These are phyloP conservation scores for Lasius fuliginosus DNA, from an alignment of 2,888 invertebrate genomes.

Conservation along the genomic window DNA sequence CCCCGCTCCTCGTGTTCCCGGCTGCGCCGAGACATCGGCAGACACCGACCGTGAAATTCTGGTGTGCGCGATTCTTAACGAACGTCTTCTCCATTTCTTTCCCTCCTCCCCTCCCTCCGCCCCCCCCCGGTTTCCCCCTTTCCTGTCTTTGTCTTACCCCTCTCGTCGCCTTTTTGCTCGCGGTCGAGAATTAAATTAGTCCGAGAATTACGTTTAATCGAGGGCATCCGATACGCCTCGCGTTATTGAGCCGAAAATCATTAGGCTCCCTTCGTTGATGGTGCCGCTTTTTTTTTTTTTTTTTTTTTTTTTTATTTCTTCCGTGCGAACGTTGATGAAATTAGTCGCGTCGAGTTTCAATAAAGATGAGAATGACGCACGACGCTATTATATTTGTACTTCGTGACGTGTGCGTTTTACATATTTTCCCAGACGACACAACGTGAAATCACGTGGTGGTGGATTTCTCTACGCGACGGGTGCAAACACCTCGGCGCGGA, in stretches of 20 bases:
- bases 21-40: constrained; percentile 61
- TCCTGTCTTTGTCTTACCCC: not conserved
- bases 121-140: not conserved
- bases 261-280: not conserved
- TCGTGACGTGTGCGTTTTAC: not conserved
- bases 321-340: not conserved
- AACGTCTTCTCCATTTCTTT: constrained; percentile 54
- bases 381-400: not conserved
- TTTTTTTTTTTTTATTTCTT: not conserved
- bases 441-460: not conserved
- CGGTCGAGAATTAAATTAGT: constrained; percentile 48
- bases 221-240: constrained; percentile 20
- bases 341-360: constrained; percentile 1
- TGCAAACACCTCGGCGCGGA: constrained; percentile 31
- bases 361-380: not conserved
- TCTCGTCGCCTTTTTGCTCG: constrained; percentile 6
- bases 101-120: not conserved
- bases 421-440: constrained; percentile 3
- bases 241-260: constrained; percentile 32
- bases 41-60: constrained; percentile 74
- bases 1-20: constrained; percentile 49
- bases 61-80: constrained; percentile 68
- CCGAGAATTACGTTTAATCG: constrained; percentile 45
- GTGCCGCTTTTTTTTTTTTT: not conserved
- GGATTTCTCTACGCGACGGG: constrained; percentile 4